phyloP scores from a whole-genome alignment of 2,113 vertebrate genomes.

The Elaphurus davidianus region DNA sequence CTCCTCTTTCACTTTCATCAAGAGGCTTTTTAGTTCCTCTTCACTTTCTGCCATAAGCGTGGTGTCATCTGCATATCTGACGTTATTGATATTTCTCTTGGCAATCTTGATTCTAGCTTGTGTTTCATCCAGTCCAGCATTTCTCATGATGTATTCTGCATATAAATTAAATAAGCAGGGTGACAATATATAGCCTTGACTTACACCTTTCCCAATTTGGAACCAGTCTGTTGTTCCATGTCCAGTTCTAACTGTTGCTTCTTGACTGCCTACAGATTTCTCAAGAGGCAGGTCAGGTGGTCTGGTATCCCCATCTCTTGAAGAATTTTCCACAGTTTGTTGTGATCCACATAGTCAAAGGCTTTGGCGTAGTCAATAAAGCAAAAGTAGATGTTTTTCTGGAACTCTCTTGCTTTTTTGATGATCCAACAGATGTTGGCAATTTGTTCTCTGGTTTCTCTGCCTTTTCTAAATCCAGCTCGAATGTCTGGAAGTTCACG shows the following conservation, averaged over 20 bases:
- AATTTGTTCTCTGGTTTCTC: background rate
- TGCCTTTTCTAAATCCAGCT: background rate
- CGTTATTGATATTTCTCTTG: background rate
- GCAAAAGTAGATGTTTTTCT: background rate
- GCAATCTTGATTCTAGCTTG: background rate
- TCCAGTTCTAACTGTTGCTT: background rate
- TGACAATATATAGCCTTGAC: background rate
- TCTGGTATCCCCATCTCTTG: background rate
- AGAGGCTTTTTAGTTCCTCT: background rate
- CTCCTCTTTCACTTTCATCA: background rate
- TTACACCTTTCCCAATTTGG: background rate
- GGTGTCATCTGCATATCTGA: background rate
- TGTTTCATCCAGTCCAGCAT: background rate
- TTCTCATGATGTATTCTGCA: background rate
- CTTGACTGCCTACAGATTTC: background rate
- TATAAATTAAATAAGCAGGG: background rate
- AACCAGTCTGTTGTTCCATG: background rate
- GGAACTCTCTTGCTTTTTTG: background rate
- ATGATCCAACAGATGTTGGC: background rate
- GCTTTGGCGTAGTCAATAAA: fast-evolving
- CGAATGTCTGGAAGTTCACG: background rate
- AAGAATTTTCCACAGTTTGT: background rate
- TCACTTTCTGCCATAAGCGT: background rate
- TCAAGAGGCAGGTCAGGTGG: background rate
- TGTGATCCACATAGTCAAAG: background rate